A percentile compares a stretch with the other conserved stretches of the same genome.
Evolutionary conservation across 2,797 vertebrate genomes (phyloP).

Genomic region (Rhabdophis nuchalis): DNA sequence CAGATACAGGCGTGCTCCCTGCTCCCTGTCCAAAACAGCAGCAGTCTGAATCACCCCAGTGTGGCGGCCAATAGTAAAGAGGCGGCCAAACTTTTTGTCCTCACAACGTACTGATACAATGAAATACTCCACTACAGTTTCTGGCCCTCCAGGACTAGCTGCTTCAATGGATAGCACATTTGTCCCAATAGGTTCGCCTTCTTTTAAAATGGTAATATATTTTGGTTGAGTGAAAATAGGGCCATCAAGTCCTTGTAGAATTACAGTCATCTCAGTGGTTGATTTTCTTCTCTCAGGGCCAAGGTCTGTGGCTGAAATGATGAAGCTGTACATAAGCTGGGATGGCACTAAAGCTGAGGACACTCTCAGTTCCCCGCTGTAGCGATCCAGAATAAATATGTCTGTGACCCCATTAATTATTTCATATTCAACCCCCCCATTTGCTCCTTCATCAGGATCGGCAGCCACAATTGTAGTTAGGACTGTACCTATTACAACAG

Average conservation of each 20-base stretch:
- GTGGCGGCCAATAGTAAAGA: constrained; percentile 91
- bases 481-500: constrained; percentile 87
- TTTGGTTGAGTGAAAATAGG: constrained; percentile 94
- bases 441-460: constrained; percentile 91
- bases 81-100: constrained; percentile 83
- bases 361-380: constrained; percentile 90
- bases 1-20: constrained; percentile 89
- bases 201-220: constrained; percentile 93
- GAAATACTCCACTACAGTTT: constrained; percentile 90
- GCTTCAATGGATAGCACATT: constrained; percentile 93
- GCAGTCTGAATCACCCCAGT: constrained; percentile 91
- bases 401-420: constrained; percentile 88
- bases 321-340: constrained; percentile 87
- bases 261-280: constrained; percentile 87
- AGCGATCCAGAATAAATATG: constrained; percentile 94
- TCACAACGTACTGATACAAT: constrained; percentile 89
- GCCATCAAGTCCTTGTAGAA: constrained; percentile 88
- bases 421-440: constrained; percentile 96
- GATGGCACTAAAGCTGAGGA: constrained; percentile 86
- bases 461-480: constrained; percentile 88
- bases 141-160: constrained; percentile 81
- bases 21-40: constrained; percentile 91
- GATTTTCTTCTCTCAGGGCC: constrained; percentile 85
- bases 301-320: constrained; percentile 89
- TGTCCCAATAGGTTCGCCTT: constrained; percentile 93